These are phyloP conservation scores for Cotesia typhae DNA, from an alignment of 1,140 invertebrate genomes.

Conservation along the genomic window DNA sequence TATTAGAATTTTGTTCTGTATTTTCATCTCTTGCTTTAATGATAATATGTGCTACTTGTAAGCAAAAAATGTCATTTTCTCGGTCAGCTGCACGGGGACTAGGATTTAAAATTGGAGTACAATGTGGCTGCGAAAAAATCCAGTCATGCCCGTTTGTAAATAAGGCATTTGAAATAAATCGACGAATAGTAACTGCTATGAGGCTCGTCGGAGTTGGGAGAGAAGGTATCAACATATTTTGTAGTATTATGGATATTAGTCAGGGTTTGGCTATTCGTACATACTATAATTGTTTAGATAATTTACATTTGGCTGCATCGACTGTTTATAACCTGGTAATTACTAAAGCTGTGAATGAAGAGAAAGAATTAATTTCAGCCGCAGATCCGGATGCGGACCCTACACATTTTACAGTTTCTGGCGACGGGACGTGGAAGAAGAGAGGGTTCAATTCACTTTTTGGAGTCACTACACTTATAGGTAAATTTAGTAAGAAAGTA, in stretches of 20 bases:
- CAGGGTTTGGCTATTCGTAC: constrained; percentile 32
- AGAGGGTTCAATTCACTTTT: too few relatives aligned
- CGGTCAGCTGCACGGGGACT: too few relatives aligned
- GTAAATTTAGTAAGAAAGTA: constrained; percentile 24
- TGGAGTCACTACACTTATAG: constrained; percentile 32
- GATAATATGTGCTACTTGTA: too few relatives aligned
- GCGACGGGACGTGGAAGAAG: too few relatives aligned
- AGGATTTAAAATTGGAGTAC: too few relatives aligned
- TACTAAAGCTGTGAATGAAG: constrained; percentile 36
- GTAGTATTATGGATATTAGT: constrained; percentile 45
- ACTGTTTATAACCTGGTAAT: constrained; percentile 29
- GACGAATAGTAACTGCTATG: constrained; percentile 42
- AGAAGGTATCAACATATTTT: constrained; percentile 45
- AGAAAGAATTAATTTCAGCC: constrained; percentile 51
- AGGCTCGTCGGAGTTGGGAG: constrained; percentile 42
- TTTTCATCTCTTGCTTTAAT: too few relatives aligned
- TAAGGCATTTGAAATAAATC: constrained; percentile 42
- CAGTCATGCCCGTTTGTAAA: too few relatives aligned
- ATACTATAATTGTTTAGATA: constrained; percentile 39
- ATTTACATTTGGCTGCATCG: constrained; percentile 26
- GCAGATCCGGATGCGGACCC: too few relatives aligned
- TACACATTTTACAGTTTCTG: too few relatives aligned
- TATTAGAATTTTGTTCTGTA: too few relatives aligned
- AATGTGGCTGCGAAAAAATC: too few relatives aligned
- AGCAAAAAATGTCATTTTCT: too few relatives aligned